Evolutionary conservation across 2,113 vertebrate genomes (phyloP), one percentile per base, ranked within the genome.

Genomic region (Xyliphius kryptos): DNA sequence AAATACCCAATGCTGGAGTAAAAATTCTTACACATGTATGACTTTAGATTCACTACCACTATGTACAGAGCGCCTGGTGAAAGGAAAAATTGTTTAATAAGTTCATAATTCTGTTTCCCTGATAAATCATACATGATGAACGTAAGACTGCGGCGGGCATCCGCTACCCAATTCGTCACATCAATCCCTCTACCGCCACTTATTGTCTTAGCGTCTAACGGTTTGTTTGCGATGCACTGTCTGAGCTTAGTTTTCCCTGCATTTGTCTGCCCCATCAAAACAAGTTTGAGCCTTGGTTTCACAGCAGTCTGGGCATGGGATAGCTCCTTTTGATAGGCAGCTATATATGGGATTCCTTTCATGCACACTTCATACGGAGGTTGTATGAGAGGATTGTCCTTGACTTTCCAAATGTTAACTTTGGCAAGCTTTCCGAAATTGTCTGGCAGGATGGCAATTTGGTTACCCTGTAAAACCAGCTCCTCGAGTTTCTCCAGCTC

Each of bases 311-410:
- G 94, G 0, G 94, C 93, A 13, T 92, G 87, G 0, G 92, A 90
- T 1, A 97, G 86, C 69, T 98, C 94, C 79, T 96, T 92, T 80
- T 99, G 96, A 71, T 99, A 99, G 73, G 93, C 92, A 0, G 93
- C 93, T 0, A 99, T 99, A 80, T 97, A 97, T 0, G 95, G 93
- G 76, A 98, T 96, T 17, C 96, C 96, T 72, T 98, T 97, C 94
- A 98, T 96, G 40, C 96, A 99, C 10, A 99, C 96, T 76, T 99
- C 96, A 0, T 99, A 99, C 0, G 96, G 96, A 1, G 96, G 96
- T 78, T 97, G 96, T 62, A 99, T 95, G 53, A 99, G 87, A 0
- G 96, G 96, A 72, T 99, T 99, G 73, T 97, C 95, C 79, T 97
- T 97, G 78, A 97, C 91, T 80, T 99, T 99, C 96, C 95, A 99